phyloP scores from a whole-genome alignment of 2,888 invertebrate genomes.

The Anticlea derivata region DNA sequence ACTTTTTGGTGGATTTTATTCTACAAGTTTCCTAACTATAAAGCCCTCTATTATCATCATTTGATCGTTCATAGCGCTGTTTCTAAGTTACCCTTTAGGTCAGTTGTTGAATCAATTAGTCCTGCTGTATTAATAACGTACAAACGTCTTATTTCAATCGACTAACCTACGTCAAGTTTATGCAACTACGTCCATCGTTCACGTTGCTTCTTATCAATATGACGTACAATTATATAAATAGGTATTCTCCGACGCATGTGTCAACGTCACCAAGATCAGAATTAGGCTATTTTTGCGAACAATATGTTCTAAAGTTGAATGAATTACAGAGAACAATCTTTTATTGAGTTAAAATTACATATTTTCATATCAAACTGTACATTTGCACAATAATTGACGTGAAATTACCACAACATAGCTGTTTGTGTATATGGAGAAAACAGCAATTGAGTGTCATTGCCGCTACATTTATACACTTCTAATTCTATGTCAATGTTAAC shows the following conservation, averaged over 20 bases:
- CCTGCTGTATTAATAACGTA: too few relatives aligned
- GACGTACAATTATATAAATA: constrained; percentile 3
- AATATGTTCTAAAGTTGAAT: not conserved
- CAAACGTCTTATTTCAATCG: not conserved
- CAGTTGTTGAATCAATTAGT: too few relatives aligned
- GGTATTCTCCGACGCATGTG: constrained; percentile 2
- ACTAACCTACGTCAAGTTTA: not conserved
- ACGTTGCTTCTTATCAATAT: not conserved
- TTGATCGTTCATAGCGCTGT: not conserved
- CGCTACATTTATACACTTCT: constrained; percentile 14
- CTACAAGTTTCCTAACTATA: not conserved
- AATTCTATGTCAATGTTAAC: constrained; percentile 13
- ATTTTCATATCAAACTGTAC: constrained; percentile 3
- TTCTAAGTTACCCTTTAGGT: too few relatives aligned
- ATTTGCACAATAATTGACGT: constrained; percentile 1
- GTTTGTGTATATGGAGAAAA: constrained; percentile 16
- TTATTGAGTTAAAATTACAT: not conserved
- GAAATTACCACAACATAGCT: not conserved
- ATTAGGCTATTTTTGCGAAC: not conserved
- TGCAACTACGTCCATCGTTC: not conserved
- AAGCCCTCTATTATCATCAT: not conserved
- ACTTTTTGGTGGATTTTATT: constrained; percentile 8
- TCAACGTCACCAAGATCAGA: not conserved
- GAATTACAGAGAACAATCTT: too few relatives aligned
- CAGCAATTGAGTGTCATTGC: constrained; percentile 22